A percentile compares a stretch with the other conserved stretches of the same genome.
Conservation (phyloP, 2,888 invertebrate species). For the Trichogramma evanescens region DNA sequence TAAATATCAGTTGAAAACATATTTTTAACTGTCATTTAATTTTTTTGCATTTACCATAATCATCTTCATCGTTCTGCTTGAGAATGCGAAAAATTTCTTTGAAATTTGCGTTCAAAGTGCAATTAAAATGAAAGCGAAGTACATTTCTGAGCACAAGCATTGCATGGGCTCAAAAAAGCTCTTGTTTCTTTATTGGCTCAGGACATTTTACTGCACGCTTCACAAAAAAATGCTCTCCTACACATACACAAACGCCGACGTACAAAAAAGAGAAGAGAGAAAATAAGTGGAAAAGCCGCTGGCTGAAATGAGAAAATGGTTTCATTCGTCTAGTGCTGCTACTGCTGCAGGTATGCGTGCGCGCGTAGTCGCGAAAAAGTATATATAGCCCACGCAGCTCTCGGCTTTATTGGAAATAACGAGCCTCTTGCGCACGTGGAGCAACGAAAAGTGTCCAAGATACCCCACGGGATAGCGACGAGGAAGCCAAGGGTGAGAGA, state of each 20-base stretch:
- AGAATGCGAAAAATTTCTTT: too few species aligned
- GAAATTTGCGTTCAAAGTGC: too few species aligned
- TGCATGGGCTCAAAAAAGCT: too few species aligned
- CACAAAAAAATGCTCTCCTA: not conserved
- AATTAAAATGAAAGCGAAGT: too few species aligned
- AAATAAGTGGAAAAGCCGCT: not conserved
- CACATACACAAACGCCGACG: not conserved
- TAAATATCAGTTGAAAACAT: too few species aligned
- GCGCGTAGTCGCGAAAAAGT: not conserved
- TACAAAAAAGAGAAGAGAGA: not conserved
- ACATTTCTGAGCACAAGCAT: too few species aligned
- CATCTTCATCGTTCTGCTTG: too few species aligned
- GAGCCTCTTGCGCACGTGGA: slow-evolving; percentile 5
- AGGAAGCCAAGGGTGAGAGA: not conserved
- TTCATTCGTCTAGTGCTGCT: not conserved
- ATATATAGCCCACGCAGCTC: not conserved
- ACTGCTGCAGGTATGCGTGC: too few species aligned
- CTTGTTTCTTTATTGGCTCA: not conserved
- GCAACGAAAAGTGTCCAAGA: not conserved
- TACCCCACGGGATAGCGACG: not conserved
- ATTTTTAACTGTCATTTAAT: too few species aligned
- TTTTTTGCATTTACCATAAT: too few species aligned
- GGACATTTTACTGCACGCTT: not conserved
- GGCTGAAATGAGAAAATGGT: not conserved
- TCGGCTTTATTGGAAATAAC: slow-evolving; percentile 18